Conservation (phyloP, 2,888 invertebrate genomes). For the Griposia aprilina region DNA sequence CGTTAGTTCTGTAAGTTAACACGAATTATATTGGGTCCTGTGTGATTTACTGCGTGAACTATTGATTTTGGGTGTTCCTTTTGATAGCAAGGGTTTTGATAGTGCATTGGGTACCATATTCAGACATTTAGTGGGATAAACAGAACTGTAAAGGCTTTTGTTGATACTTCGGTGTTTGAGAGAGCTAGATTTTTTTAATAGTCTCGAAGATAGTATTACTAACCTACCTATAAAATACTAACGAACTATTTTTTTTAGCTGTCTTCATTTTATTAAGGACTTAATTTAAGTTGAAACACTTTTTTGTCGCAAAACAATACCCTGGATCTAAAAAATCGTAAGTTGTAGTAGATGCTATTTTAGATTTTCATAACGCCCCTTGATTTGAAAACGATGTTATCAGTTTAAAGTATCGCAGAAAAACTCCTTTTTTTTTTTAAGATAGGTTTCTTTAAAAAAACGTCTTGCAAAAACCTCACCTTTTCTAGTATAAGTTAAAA, state of each 20-base stretch:
- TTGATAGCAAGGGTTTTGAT: neutral
- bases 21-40: constrained; percentile 57
- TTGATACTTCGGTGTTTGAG: neutral
- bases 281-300: neutral
- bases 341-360: neutral
- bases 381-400: neutral
- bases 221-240: neutral
- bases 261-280: neutral
- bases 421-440: too few species aligned
- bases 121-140: neutral
- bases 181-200: neutral
- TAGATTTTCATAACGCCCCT: neutral
- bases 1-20: constrained; percentile 68
- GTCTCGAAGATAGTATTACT: neutral
- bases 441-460: constrained; percentile 29
- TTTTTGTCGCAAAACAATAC: neutral
- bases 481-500: constrained; percentile 49
- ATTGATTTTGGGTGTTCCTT: constrained; percentile 30
- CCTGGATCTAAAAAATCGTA: neutral
- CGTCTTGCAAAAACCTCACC: constrained; percentile 19
- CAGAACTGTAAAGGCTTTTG: neutral
- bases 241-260: neutral
- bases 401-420: neutral
- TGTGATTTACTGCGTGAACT: constrained; percentile 58
- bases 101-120: neutral